Conservation (phyloP, 2,113 vertebrate species). For the Coturnix japonica region DNA sequence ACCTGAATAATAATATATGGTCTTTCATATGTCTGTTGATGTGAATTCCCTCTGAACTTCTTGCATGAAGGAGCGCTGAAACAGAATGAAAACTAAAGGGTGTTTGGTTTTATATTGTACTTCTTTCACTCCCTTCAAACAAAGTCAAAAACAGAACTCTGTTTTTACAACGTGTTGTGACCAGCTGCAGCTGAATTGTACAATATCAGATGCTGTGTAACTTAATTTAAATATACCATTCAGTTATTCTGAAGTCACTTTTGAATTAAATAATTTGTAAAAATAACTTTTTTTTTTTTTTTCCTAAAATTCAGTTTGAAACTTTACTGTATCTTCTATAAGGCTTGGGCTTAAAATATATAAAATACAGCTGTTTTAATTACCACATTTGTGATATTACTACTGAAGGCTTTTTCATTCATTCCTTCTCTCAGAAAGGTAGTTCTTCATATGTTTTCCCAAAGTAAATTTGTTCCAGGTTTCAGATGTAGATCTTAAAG, state of each 20-base stretch:
- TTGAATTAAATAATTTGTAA: not conserved
- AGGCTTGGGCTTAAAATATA: not conserved
- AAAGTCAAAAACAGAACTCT: not conserved
- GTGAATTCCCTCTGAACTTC: not conserved
- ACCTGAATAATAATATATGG: not conserved
- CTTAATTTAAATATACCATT: not conserved
- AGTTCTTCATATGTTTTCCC: not conserved
- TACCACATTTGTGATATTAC: not conserved
- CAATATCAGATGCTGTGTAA: not conserved
- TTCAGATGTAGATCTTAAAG: not conserved
- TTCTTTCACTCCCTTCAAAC: not conserved
- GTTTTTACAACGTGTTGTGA: not conserved
- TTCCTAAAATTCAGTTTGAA: fast-evolving
- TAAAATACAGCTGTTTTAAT: not conserved
- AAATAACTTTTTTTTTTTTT: not conserved
- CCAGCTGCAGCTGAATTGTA: not conserved
- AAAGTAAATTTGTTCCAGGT: not conserved
- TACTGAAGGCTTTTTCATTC: not conserved
- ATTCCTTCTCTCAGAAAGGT: not conserved
- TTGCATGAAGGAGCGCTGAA: not conserved
- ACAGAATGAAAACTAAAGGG: not conserved
- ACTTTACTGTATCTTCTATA: not conserved
- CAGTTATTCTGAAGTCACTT: not conserved
- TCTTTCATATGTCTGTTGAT: not conserved
- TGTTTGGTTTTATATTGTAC: not conserved